Evolutionary conservation across 1,140 invertebrate species (phyloP).

Genomic region (Cyrtorhinus lividipennis): DNA sequence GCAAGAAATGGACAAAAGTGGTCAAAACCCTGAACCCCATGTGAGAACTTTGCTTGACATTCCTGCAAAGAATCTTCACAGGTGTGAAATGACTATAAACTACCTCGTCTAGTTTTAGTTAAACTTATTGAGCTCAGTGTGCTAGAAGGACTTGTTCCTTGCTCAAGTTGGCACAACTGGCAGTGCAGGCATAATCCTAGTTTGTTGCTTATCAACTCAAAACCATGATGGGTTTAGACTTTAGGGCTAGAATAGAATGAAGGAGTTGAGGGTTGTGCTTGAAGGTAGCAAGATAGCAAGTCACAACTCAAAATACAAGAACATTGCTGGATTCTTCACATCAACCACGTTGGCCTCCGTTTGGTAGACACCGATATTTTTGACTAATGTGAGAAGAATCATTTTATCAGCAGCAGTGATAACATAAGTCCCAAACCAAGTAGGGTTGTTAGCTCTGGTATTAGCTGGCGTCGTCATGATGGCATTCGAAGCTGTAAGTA

Average conservation of each 20-base stretch:
- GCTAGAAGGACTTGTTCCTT: neutral
- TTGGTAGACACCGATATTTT: neutral
- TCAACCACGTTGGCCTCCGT: neutral
- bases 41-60: conserved; percentile 19
- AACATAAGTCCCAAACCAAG: neutral
- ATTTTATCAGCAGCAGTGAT: neutral
- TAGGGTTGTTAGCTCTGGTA: neutral
- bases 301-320: neutral
- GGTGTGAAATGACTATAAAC: neutral
- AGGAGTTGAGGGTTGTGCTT: neutral
- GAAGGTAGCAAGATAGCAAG: neutral
- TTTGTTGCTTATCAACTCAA: neutral
- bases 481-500: no score
- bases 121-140: neutral
- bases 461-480: neutral
- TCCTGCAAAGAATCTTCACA: conserved; percentile 18
- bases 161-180: neutral
- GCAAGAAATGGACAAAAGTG: conserved; percentile 16
- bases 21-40: neutral
- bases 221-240: neutral
- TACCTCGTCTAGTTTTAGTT: no score
- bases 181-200: neutral
- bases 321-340: neutral
- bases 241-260: neutral
- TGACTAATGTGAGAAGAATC: neutral